Evolutionary conservation across 1,140 invertebrate genomes (phyloP).

Genomic region (Himalopsyche phryganea): DNA sequence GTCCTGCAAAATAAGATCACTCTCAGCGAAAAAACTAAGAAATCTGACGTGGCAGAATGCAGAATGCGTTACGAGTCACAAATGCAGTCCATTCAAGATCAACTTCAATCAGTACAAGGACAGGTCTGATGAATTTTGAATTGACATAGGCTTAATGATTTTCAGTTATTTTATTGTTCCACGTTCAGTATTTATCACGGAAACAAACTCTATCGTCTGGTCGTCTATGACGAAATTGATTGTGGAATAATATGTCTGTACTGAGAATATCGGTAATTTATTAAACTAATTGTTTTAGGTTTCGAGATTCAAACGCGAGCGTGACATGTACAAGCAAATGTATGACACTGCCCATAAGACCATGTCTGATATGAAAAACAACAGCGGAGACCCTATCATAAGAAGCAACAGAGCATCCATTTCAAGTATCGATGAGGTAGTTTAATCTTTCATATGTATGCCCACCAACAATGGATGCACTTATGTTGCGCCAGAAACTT

Average conservation of each 20-base stretch:
- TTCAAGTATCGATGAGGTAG: slow-evolving; percentile 61
- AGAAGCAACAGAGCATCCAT: slow-evolving; percentile 44
- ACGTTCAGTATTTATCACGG: too few relatives aligned
- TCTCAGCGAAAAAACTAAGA: slow-evolving; percentile 75
- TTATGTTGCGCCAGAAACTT: too few relatives aligned
- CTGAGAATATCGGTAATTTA: too few relatives aligned
- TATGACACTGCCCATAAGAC: slow-evolving; percentile 80
- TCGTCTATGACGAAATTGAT: too few relatives aligned
- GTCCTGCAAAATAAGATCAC: slow-evolving; percentile 67
- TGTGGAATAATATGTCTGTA: background rate
- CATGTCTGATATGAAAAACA: slow-evolving; percentile 69
- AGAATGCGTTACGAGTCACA: slow-evolving; percentile 87
- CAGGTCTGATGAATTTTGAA: too few relatives aligned
- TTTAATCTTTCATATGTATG: slow-evolving; percentile 5
- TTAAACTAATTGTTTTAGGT: slow-evolving; percentile 38
- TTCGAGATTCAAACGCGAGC: slow-evolving; percentile 78
- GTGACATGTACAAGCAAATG: slow-evolving; percentile 89
- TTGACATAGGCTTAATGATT: too few relatives aligned
- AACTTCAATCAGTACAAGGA: slow-evolving; percentile 79
- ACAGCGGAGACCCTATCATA: slow-evolving; percentile 45
- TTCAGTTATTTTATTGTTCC: too few relatives aligned
- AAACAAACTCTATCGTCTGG: too few relatives aligned
- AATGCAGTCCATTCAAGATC: slow-evolving; percentile 78
- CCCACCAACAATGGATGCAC: too few relatives aligned
- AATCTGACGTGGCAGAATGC: slow-evolving; percentile 78